Percentiles rank a stretch among this genome's conserved stretches.
Conservation (phyloP, 53 echinoderm and acorn worm genomes). For the Crossaster papposus region DNA sequence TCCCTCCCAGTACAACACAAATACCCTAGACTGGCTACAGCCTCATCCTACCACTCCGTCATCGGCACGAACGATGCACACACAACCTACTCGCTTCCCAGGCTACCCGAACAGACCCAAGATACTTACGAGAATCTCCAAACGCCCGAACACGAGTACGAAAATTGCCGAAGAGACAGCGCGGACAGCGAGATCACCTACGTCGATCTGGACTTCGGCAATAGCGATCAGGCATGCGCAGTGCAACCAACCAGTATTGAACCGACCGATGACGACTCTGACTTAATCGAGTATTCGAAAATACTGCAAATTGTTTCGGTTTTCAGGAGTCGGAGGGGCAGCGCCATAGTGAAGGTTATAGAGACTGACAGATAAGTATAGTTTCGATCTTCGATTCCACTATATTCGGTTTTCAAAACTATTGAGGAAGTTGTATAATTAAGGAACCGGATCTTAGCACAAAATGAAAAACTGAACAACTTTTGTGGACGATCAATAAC, state of each 20-base stretch:
- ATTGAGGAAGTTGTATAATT: not conserved
- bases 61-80: not conserved
- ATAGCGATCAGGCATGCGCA: not conserved
- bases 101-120: not conserved
- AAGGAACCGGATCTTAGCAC: no score
- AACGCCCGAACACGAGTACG: slow-evolving; percentile 4
- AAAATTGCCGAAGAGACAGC: slow-evolving; percentile 9
- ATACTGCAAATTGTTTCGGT: slow-evolving; percentile 37
- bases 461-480: no score
- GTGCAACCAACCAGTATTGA: not conserved
- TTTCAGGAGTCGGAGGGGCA: slow-evolving; percentile 53
- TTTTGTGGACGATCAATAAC: no score
- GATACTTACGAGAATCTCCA: slow-evolving; percentile 27
- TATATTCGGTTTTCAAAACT: no score
- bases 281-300: slow-evolving; percentile 35
- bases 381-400: not conserved
- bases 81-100: not conserved
- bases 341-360: slow-evolving; percentile 37
- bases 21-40: not conserved
- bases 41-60: not conserved
- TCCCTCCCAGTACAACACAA: slow-evolving; percentile 1
- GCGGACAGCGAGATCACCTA: slow-evolving; percentile 14
- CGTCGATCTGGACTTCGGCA: slow-evolving; percentile 42
- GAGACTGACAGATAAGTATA: not conserved
- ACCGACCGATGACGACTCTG: not conserved